phyloP scores from a whole-genome alignment of 2,113 vertebrate species.

The Syngnathoides biaculeatus region DNA sequence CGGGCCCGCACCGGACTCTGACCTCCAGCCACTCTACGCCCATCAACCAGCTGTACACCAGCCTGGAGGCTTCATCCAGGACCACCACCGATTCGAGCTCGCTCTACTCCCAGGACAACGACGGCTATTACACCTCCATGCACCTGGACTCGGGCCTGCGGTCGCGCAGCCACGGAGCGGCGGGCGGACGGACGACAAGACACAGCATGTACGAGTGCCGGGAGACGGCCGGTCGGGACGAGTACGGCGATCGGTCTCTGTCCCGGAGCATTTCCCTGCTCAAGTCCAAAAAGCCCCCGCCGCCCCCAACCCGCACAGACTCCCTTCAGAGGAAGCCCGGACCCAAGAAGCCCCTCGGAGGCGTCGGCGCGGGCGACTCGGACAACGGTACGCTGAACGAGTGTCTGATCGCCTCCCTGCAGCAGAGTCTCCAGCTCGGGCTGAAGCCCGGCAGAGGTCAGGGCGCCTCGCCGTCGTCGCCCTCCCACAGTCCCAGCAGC shows the following conservation, averaged over 20 bases:
- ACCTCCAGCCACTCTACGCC: constrained; percentile 82
- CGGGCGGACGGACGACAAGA: constrained; percentile 72
- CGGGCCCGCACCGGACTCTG: constrained; percentile 62
- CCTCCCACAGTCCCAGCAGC: constrained; percentile 90
- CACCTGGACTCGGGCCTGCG: constrained; percentile 76
- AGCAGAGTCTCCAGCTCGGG: constrained; percentile 87
- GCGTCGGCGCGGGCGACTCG: constrained; percentile 34
- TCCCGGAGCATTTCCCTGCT: constrained; percentile 89
- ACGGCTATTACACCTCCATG: constrained; percentile 80
- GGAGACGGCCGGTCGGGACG: constrained; percentile 70
- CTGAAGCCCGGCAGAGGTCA: constrained; percentile 72
- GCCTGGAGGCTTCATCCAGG: constrained; percentile 77
- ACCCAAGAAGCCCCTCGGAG: constrained; percentile 72
- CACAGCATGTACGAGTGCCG: constrained; percentile 86
- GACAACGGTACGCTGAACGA: constrained; percentile 83
- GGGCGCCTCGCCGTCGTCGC: constrained; percentile 80
- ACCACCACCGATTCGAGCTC: constrained; percentile 81
- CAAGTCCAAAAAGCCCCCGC: constrained; percentile 89
- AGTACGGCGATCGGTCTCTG: constrained; percentile 76
- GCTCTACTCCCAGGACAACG: constrained; percentile 82
- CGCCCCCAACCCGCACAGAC: constrained; percentile 89
- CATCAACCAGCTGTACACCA: constrained; percentile 81
- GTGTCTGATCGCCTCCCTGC: constrained; percentile 86
- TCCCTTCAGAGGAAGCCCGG: constrained; percentile 84
- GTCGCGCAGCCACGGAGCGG: constrained; percentile 58